Conservation (phyloP, 2,797 vertebrate genomes). For the Cetoscarus ocellatus region DNA sequence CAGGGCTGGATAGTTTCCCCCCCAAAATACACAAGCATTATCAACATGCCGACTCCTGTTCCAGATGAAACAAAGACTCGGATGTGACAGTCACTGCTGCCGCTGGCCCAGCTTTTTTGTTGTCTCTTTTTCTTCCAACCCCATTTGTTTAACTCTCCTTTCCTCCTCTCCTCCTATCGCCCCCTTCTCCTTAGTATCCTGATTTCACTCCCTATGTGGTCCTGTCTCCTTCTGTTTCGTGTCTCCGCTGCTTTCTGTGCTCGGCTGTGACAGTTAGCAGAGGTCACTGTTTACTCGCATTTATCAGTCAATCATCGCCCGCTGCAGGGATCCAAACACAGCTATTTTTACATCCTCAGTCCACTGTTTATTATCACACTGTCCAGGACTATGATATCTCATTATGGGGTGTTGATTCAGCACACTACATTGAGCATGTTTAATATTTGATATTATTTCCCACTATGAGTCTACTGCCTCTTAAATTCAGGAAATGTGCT, state of each 20-base stretch:
- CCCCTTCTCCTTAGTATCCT: slow-evolving; percentile 8
- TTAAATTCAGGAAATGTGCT: background rate
- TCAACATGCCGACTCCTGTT: slow-evolving; percentile 29
- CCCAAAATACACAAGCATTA: slow-evolving; percentile 10
- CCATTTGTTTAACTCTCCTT: slow-evolving; percentile 25
- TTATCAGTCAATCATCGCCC: slow-evolving; percentile 82
- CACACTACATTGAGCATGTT: background rate
- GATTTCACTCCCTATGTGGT: slow-evolving; percentile 21
- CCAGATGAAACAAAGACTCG: slow-evolving; percentile 32
- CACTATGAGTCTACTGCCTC: background rate
- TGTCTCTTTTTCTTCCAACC: slow-evolving; percentile 15
- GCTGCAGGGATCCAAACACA: slow-evolving; percentile 64
- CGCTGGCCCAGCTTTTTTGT: slow-evolving; percentile 23
- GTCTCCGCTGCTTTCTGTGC: slow-evolving; percentile 63
- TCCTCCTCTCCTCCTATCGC: background rate
- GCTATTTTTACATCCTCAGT: slow-evolving; percentile 45
- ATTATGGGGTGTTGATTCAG: slow-evolving; percentile 29
- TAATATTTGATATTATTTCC: slow-evolving; percentile 2
- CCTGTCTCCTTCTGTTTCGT: slow-evolving; percentile 63
- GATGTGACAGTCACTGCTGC: slow-evolving; percentile 28
- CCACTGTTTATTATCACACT: slow-evolving; percentile 24
- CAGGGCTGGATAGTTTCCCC: slow-evolving; percentile 37
- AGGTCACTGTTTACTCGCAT: slow-evolving; percentile 85
- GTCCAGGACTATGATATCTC: slow-evolving; percentile 6
- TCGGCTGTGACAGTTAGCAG: slow-evolving; percentile 83